These are phyloP conservation scores for Agrochola circellaris DNA, from an alignment of 2,888 invertebrate genomes.

Conservation along the genomic window DNA sequence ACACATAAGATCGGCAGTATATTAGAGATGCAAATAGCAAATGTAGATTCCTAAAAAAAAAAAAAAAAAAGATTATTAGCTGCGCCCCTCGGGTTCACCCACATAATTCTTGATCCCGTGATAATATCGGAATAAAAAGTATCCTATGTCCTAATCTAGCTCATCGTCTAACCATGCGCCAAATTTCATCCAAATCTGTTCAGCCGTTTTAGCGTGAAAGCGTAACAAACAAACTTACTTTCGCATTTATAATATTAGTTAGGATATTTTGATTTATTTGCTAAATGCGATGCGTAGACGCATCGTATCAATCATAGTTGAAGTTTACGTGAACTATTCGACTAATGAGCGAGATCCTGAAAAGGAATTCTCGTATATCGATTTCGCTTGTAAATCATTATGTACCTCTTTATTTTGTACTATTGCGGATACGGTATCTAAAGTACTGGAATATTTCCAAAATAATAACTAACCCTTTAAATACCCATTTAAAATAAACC, in stretches of 20 bases:
- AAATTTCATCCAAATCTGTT: too few relatives aligned
- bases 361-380: background rate
- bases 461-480: conserved; percentile 45
- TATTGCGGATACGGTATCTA: conserved; percentile 6
- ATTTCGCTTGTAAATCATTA: background rate
- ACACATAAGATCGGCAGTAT: background rate
- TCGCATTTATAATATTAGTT: too few relatives aligned
- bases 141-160: too few relatives aligned
- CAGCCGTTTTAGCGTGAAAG: too few relatives aligned
- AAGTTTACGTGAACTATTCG: background rate
- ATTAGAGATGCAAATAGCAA: background rate
- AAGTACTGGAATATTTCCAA: conserved; percentile 41
- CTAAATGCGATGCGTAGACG: too few relatives aligned
- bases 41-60: background rate
- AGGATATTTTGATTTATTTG: too few relatives aligned
- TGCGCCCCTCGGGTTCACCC: too few relatives aligned
- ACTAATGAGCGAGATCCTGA: background rate
- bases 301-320: background rate
- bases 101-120: too few relatives aligned
- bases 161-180: too few relatives aligned
- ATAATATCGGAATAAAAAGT: too few relatives aligned
- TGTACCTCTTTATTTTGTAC: conserved; percentile 24
- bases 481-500: conserved; percentile 67
- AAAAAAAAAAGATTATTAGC: too few relatives aligned
- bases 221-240: too few relatives aligned